These are phyloP conservation scores for Ophion ventricosus DNA, from an alignment of 2,888 invertebrate species.

Conservation along the genomic window DNA sequence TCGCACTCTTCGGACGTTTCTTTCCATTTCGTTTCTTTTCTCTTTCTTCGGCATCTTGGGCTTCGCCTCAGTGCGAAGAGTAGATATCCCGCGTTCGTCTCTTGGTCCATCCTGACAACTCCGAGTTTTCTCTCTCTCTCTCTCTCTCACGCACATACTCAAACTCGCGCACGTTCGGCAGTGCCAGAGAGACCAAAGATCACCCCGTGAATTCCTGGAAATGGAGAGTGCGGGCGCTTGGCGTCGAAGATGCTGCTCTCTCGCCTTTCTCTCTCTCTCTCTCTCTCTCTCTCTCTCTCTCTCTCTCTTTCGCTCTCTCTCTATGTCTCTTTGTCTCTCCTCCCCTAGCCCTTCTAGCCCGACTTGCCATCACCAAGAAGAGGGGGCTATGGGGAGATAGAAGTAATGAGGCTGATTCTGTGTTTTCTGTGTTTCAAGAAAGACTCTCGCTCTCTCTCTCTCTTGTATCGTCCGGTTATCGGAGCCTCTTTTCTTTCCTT, in stretches of 20 bases:
- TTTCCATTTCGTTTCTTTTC: neutral
- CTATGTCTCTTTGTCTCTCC: conserved; percentile 4
- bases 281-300: conserved; percentile 9
- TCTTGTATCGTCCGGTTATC: conserved; percentile 79
- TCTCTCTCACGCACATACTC: conserved; percentile 59
- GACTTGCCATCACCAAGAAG: conserved; percentile 24
- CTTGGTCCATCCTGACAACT: conserved; percentile 70
- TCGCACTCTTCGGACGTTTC: conserved; percentile 5
- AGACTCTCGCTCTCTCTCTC: too few species aligned
- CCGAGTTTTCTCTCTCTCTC: conserved; percentile 56
- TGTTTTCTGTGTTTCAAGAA: conserved; percentile 81
- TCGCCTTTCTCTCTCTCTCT: conserved; percentile 22
- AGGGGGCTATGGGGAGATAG: conserved; percentile 74
- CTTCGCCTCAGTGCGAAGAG: conserved; percentile 44
- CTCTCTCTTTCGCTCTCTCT: conserved; percentile 14
- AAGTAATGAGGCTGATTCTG: conserved; percentile 82
- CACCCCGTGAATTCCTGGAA: conserved; percentile 78
- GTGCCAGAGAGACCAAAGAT: conserved; percentile 76
- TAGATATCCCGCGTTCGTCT: conserved; percentile 40
- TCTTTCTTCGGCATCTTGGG: neutral
- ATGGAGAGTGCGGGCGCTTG: conserved; percentile 70
- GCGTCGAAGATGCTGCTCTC: conserved; percentile 61
- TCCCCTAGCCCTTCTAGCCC: neutral
- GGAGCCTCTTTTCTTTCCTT: conserved; percentile 69
- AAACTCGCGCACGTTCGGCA: conserved; percentile 65